Conservation (phyloP, 1,140 invertebrate genomes). For the Drosophila carrolli region DNA sequence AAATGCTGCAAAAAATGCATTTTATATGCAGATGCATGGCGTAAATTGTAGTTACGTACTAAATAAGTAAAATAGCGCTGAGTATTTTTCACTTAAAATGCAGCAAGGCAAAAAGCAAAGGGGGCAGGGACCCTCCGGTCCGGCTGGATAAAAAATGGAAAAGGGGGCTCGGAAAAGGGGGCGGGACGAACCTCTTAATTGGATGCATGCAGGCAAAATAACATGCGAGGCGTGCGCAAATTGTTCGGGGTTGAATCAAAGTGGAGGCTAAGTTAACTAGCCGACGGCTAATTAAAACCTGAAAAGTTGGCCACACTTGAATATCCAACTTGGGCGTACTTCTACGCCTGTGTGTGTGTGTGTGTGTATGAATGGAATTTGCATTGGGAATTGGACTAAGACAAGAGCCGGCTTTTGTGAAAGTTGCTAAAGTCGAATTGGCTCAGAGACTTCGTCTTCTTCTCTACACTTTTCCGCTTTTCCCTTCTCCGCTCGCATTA, state of each 20-base stretch:
- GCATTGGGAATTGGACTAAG: constrained; percentile 76
- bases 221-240: constrained; percentile 75
- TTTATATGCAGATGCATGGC: constrained; percentile 81
- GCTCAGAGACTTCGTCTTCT: constrained; percentile 34
- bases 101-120: constrained; percentile 58
- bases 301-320: constrained; percentile 71
- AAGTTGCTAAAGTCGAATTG: constrained; percentile 67
- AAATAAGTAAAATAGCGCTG: constrained; percentile 83
- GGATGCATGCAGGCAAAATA: constrained; percentile 82
- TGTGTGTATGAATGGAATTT: constrained; percentile 61
- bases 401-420: constrained; percentile 64
- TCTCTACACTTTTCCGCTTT: too few species aligned
- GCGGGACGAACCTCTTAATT: constrained; percentile 74
- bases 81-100: constrained; percentile 84
- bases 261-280: constrained; percentile 73
- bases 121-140: constrained; percentile 19
- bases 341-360: constrained; percentile 7
- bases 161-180: constrained; percentile 17
- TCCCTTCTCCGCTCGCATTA: constrained; percentile 44
- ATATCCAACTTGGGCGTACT: constrained; percentile 50
- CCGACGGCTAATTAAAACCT: constrained; percentile 78
- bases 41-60: constrained; percentile 82
- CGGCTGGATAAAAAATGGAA: constrained; percentile 2
- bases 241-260: constrained; percentile 52
- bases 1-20: constrained; percentile 70